Evolutionary conservation across 2,797 vertebrate species (phyloP).

Genomic region (Acipenser oxyrinchus): DNA sequence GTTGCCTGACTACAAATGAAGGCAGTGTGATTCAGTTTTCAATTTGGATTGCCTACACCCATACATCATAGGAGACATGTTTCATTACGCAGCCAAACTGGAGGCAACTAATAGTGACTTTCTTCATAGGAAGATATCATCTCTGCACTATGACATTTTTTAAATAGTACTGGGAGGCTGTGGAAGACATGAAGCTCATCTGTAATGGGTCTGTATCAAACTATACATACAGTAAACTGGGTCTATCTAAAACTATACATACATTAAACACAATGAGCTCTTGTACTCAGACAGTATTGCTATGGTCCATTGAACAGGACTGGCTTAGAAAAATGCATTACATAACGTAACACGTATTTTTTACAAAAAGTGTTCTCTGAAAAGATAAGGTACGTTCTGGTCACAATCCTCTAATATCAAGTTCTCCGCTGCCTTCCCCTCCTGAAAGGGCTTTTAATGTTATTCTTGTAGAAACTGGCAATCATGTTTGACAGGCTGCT

Average conservation of each 20-base stretch:
- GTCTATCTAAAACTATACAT: too few species aligned
- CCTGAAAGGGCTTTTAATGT: conserved; percentile 21
- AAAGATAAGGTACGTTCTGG: too few species aligned
- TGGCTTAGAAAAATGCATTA: too few species aligned
- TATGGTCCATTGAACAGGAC: too few species aligned
- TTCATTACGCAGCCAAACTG: conserved; percentile 69
- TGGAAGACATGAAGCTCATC: conserved; percentile 1
- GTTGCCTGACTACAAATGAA: conserved; percentile 75
- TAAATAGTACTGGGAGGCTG: conserved; percentile 34
- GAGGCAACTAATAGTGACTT: conserved; percentile 41
- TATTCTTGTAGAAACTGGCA: neutral
- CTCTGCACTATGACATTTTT: conserved; percentile 56
- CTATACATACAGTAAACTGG: too few species aligned
- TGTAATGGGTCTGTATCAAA: conserved; percentile 9
- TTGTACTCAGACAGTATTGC: too few species aligned
- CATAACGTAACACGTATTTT: too few species aligned
- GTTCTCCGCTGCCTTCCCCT: conserved; percentile 15
- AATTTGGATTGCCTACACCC: conserved; percentile 63
- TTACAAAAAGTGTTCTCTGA: too few species aligned
- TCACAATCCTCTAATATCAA: conserved; percentile 1
- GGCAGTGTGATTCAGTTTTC: conserved; percentile 80
- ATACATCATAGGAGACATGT: conserved; percentile 74
- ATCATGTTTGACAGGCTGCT: conserved; percentile 31
- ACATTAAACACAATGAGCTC: too few species aligned
- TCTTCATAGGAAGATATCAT: conserved; percentile 59